Evolutionary conservation across 1,140 invertebrate genomes (phyloP), one percentile per base, ranked within the genome.

Genomic region (Macrosteles quadrilineatus): DNA sequence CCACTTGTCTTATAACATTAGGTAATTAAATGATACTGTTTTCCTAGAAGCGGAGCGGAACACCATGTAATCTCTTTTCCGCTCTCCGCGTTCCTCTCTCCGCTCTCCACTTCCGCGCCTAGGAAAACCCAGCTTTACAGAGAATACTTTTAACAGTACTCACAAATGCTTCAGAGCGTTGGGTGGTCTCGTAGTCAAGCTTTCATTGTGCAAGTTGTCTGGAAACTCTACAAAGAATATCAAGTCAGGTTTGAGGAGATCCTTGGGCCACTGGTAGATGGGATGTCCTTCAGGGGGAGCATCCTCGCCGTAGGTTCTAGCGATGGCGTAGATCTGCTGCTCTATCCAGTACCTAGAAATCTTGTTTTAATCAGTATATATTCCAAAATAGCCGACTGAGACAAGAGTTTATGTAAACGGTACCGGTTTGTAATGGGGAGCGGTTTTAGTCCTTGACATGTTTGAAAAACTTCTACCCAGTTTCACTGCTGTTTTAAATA

Each of bases 191-290:
- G 55, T 4, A 2, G 55, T 59, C 1, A 19, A 14, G 23, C 21
- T 40, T 40, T 40, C 23, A 4, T 59, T 25, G 23, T 59, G 55
- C 21, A 59, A 25, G 23, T 59, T 59, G 23, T 59, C 55, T 25
- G 55, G 55, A 59, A 59, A 59, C 21, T 59, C 55, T 25, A 59
- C 17, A 29, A 59, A 59, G 23, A 59, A 59, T 25, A 27, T 59
- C 3, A 59, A 29, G 23, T 59, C 55, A 4, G 55, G 55, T 59
- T 59, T 59, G 21, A 59, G 23, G 3, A 59, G 27, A 25, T 59
- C 27, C 1, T 59, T 27, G 21, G 55, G 55, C 55, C 55, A 59
- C 4, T 2, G 21, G 27, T 59, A 59, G 17, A 59, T 25, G 14
- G 6, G 23, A 59, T 59, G 55, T 1, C 27, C 55, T 4, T 1